These are phyloP conservation scores for Potorous gilbertii DNA, from an alignment of 2,797 vertebrate species.

Conservation along the genomic window DNA sequence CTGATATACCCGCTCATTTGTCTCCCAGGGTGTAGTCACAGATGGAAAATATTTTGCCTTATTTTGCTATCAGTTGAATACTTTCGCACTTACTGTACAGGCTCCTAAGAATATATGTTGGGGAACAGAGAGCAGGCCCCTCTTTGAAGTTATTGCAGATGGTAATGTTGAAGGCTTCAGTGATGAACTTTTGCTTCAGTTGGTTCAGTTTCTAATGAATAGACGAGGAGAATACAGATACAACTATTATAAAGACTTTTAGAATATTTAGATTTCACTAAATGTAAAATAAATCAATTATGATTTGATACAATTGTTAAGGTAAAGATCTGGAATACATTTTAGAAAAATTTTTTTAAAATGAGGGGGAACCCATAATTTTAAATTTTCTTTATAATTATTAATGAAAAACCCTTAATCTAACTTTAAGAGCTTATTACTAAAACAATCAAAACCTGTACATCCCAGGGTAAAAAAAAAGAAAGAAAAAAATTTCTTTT, in stretches of 20 bases:
- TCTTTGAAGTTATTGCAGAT: conserved; percentile 90
- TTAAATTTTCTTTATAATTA: background rate
- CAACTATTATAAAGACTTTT: conserved; percentile 22
- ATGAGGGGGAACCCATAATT: too few relatives aligned
- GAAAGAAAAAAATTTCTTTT: background rate
- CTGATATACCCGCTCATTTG: conserved; percentile 91
- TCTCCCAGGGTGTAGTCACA: conserved; percentile 94
- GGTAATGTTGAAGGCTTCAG: conserved; percentile 91
- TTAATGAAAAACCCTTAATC: background rate
- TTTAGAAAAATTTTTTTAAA: background rate
- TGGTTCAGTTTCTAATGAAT: conserved; percentile 92
- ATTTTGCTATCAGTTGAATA: conserved; percentile 99
- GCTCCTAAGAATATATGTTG: conserved; percentile 95
- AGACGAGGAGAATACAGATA: conserved; percentile 80
- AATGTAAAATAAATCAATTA: conserved; percentile 50
- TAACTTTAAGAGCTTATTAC: background rate
- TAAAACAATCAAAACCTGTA: background rate
- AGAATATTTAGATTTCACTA: conserved; percentile 37
- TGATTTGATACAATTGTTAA: background rate
- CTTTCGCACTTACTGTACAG: conserved; percentile 90
- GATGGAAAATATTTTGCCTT: conserved; percentile 95
- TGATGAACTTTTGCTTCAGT: conserved; percentile 88
- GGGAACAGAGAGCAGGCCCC: conserved; percentile 92
- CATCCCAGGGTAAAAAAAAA: background rate
- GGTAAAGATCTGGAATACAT: conserved; percentile 14